Conservation (phyloP, 2,888 invertebrate genomes). For the Stenodera caucasica region DNA sequence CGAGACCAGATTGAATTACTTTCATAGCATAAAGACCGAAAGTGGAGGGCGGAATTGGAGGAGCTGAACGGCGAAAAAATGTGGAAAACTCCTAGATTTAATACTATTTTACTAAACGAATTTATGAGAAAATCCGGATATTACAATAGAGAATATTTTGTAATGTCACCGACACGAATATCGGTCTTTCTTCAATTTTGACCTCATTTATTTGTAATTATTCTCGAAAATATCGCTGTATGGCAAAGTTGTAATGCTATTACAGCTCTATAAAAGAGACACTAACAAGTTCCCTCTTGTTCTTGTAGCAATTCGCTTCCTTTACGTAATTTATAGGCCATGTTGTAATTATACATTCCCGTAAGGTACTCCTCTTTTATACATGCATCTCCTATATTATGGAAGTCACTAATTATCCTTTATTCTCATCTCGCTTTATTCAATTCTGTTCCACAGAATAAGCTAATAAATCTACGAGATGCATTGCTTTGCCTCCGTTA, state of each 20-base stretch:
- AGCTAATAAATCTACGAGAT: constrained; percentile 38
- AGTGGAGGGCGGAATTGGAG: neutral
- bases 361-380: constrained; percentile 33
- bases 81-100: neutral
- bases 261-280: neutral
- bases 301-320: constrained; percentile 42
- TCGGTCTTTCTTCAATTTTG: too few species aligned
- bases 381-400: constrained; percentile 15
- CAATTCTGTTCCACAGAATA: constrained; percentile 41
- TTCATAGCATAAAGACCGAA: neutral
- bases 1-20: constrained; percentile 7
- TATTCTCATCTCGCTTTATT: constrained; percentile 42
- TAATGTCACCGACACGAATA: neutral
- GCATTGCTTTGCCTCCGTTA: constrained; percentile 31
- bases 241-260: neutral
- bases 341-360: constrained; percentile 49
- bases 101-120: constrained; percentile 4
- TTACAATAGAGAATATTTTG: neutral
- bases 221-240: neutral
- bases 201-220: too few species aligned
- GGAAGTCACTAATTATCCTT: constrained; percentile 47
- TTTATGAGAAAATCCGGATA: neutral
- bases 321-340: constrained; percentile 49
- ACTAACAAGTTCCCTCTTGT: constrained; percentile 45
- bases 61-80: neutral